phyloP scores from a whole-genome alignment of 2,113 vertebrate genomes.

The Pleuronectes platessa region DNA sequence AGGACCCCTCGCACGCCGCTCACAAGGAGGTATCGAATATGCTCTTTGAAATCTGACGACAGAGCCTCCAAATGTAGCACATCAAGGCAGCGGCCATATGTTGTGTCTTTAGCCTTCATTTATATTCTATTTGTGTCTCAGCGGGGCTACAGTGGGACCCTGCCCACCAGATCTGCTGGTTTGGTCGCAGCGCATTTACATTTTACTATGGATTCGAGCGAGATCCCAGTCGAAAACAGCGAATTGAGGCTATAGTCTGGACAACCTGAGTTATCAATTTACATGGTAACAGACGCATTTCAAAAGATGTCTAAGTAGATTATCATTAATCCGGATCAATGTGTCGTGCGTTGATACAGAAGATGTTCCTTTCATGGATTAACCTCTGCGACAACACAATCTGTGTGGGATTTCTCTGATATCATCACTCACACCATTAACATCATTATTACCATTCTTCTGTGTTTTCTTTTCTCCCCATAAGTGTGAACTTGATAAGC shows the following conservation, averaged over 20 bases:
- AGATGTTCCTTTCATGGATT: slow-evolving; percentile 57
- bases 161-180: slow-evolving; percentile 38
- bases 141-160: slow-evolving; percentile 57
- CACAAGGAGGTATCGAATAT: slow-evolving; percentile 62
- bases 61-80: slow-evolving; percentile 63
- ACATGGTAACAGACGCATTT: slow-evolving; percentile 11
- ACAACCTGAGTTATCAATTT: slow-evolving; percentile 28
- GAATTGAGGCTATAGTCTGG: slow-evolving; percentile 21
- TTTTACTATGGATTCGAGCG: slow-evolving; percentile 34
- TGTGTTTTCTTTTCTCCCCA: slow-evolving; percentile 20
- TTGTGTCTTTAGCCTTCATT: slow-evolving; percentile 72
- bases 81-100: slow-evolving; percentile 74
- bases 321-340: slow-evolving; percentile 7
- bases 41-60: slow-evolving; percentile 70
- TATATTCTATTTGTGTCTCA: slow-evolving; percentile 69
- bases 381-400: slow-evolving; percentile 41
- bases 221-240: slow-evolving; percentile 14
- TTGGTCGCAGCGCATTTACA: slow-evolving; percentile 29
- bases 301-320: slow-evolving; percentile 22
- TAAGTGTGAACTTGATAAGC: slow-evolving; percentile 42
- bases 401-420: slow-evolving; percentile 24
- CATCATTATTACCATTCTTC: slow-evolving; percentile 37
- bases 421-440: slow-evolving; percentile 42
- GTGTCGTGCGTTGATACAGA: slow-evolving; percentile 22
- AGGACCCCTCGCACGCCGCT: slow-evolving; percentile 20